Base-by-base conservation (phyloP, 2,888 invertebrate species). In the Chrysopilus asiliformis region DNA sequence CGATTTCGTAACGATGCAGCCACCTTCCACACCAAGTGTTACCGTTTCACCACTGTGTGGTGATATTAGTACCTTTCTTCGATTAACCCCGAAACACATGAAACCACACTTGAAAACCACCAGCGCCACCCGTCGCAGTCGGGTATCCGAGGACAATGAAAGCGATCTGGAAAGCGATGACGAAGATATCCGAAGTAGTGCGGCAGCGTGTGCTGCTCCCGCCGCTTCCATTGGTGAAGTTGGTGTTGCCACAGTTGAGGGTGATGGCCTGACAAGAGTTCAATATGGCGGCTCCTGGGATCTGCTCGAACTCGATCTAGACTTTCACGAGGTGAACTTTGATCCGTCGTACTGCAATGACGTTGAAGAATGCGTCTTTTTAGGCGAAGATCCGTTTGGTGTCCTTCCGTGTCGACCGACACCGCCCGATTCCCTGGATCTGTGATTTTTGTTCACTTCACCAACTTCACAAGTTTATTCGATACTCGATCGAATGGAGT, bases 311-410 rank as follows among this genome's bases (percentile, higher is more conserved):
- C 66, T 74, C 32, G 74, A 74, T 54, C 53, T 74, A 45, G 72
- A 74, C 43, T 55, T 74, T 41, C 71, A 72, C 38, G 71, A 74
- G 50, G 64, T 74, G 42, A 73, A 74, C 49, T 60, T 72, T 4
- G 74, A 74, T 52, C 71, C 74, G 2, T 71, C 71, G 34, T 74
- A 70, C 48, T 72, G 72, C 41, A 72, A 72, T 34, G 74, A 69
- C 34, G 72, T 74, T 2, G 73, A 74, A 48, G 74, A 74, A 49
- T 65, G 67, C 43, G 71, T 74, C 37, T 74, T 72, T 46, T 55
- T 71, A 47, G 71, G 71, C 3, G 72, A 73, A 43, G 72, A 74
- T 53, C 67, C 71, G 2, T 64, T 72, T 32, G 58, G 71, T 30
- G 67, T 70, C n/a, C 49, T 72, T 29, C 72, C 72, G 27, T 72